Evolutionary conservation across 1,140 invertebrate species (phyloP).

Genomic region (Cyphomyrmex costatus): DNA sequence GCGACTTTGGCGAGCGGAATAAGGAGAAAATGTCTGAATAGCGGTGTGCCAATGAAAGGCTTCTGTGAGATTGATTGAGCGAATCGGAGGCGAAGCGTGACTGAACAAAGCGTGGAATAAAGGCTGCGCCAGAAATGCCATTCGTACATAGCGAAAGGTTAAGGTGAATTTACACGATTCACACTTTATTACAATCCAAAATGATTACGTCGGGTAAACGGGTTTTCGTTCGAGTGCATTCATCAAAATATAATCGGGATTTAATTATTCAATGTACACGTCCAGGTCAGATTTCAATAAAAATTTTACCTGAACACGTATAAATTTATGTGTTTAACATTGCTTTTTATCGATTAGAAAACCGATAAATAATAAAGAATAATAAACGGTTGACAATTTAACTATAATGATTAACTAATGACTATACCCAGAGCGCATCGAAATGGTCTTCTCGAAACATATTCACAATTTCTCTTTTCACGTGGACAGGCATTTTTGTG

Average conservation of each 20-base stretch:
- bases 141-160: constrained; percentile 55
- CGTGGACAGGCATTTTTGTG: background rate
- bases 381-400: background rate
- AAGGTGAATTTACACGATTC: constrained; percentile 45
- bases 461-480: background rate
- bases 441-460: background rate
- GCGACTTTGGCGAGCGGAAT: constrained; percentile 22
- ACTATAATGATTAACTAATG: background rate
- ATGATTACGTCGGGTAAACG: constrained; percentile 25
- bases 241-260: background rate
- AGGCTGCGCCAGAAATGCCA: constrained; percentile 37
- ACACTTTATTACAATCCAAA: constrained; percentile 40
- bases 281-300: background rate
- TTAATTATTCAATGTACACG: background rate
- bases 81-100: constrained; percentile 59
- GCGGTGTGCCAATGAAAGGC: constrained; percentile 66
- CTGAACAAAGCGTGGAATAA: constrained; percentile 64
- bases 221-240: background rate
- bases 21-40: constrained; percentile 61
- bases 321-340: background rate
- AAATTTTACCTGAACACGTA: background rate
- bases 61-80: constrained; percentile 70
- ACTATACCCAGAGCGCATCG: background rate
- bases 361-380: background rate
- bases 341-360: background rate